Base-by-base conservation (phyloP, 1,140 invertebrate species). In the Stegodyphus dumicola region DNA sequence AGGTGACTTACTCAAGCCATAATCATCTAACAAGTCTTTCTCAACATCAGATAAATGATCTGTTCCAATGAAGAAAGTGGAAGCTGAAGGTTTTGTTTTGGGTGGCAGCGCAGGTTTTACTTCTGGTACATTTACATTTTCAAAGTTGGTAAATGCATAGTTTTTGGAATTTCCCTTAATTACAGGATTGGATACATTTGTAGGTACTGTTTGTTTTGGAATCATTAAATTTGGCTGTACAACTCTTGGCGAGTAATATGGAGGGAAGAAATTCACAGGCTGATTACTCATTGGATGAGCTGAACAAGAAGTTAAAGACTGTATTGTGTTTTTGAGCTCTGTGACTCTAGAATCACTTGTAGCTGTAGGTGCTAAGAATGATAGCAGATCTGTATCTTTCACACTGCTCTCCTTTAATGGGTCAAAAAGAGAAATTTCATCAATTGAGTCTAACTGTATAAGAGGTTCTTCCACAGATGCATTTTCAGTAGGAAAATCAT, bases 241-340 rank as follows among this genome's bases (percentile, higher is more conserved):
- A 70, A 85, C 65, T 69, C 81, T 85, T 54, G 81, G 71, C 52
- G 56, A 18, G 71, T 60, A 74, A 11, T 54, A 83, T 33, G 70
- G n/a, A 15, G 71, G 81, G 11, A 69, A 76, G 49, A 49, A 85
- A 7, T 51, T 53, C 11, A 69, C 11, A 13, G 60, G 13, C 7
- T 76, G 74, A 70, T 52, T 70, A 64, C 17, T 60, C 53, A 77
- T 53, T 7, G 56, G 64, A 3, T 60, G n/a, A 9, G 10, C 15
- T 6, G 79, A n/a, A 7, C 18, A 51, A 11, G 81, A 67, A 17
- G 81, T 76, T 7, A 85, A 60, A 17, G 67, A 53, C 52, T 85
- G 81, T 15, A 85, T 85, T 18, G 81, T 85, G 18, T 85, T 85
- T 13, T 85, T 76, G 10, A 85, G 11, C 52, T 85, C 81, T 6